These are phyloP conservation scores for Columba guinea DNA, from an alignment of 2,797 vertebrate species.

Conservation along the genomic window DNA sequence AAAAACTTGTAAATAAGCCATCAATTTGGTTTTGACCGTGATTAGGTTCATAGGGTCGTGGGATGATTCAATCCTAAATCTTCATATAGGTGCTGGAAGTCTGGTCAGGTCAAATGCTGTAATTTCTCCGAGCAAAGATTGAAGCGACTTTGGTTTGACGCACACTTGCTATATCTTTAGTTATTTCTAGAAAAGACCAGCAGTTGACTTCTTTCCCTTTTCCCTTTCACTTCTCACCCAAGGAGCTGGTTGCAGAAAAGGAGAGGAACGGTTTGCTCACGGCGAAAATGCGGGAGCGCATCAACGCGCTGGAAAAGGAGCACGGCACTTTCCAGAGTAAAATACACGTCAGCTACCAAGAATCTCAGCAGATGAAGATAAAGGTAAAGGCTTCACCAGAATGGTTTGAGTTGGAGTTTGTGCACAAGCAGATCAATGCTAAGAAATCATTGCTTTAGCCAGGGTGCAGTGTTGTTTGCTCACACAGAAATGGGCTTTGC, in stretches of 20 bases:
- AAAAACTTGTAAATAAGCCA: not conserved
- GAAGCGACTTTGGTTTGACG: not conserved
- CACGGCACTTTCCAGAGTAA: conserved; percentile 90
- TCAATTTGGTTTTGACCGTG: not conserved
- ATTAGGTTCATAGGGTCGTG: not conserved
- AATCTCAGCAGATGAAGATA: conserved; percentile 91
- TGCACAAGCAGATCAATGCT: not conserved
- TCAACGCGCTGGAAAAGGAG: conserved; percentile 90
- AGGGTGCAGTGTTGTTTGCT: not conserved
- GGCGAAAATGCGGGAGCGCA: conserved; percentile 89
- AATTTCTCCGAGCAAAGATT: fast-evolving
- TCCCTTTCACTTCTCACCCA: not conserved
- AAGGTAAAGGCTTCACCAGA: conserved; percentile 79
- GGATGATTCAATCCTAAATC: not conserved
- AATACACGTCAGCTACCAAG: conserved; percentile 90
- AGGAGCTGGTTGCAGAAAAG: conserved; percentile 95
- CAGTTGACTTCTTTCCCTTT: not conserved
- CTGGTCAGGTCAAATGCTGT: not conserved
- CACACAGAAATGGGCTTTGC: not conserved
- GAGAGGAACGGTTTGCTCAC: conserved; percentile 88
- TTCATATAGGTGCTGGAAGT: not conserved
- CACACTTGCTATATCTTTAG: not conserved
- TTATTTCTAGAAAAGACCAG: not conserved
- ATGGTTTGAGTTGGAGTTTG: fast-evolving
- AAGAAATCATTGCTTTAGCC: not conserved